Evolutionary conservation across 1,140 invertebrate genomes (phyloP).

Genomic region (Microplitis demolitor): DNA sequence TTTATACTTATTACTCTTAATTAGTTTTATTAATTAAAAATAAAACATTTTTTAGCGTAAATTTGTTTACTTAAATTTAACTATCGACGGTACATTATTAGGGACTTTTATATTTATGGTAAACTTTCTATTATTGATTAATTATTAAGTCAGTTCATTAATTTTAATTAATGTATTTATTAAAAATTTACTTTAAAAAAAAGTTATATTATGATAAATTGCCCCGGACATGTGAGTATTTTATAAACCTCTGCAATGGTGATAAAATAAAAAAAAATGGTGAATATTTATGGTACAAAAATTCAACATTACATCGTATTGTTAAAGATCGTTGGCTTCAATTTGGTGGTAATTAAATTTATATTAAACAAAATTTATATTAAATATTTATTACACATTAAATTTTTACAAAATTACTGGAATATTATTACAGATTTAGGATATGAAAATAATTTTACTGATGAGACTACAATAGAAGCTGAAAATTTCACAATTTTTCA

Average conservation of each 20-base stretch:
- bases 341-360: conserved; percentile 30
- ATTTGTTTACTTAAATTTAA: conserved; percentile 38
- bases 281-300: conserved; percentile 29
- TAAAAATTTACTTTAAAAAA: background rate
- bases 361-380: no score
- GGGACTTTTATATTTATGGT: conserved; percentile 38
- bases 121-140: background rate
- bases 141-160: background rate
- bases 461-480: conserved; percentile 21
- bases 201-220: conserved; percentile 35
- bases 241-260: conserved; percentile 35
- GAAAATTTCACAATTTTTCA: conserved; percentile 40
- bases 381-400: no score
- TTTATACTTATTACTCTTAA: conserved; percentile 4
- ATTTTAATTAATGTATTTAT: no score
- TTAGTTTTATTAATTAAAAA: background rate
- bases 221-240: conserved; percentile 36
- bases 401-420: no score
- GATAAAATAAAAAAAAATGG: conserved; percentile 10
- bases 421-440: background rate
- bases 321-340: conserved; percentile 43
- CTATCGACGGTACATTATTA: conserved; percentile 11
- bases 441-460: background rate
- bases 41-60: conserved; percentile 2
- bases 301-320: conserved; percentile 34